Evolutionary conservation across 2,888 invertebrate species (phyloP).

Genomic region (Lasioglossum malachurum): DNA sequence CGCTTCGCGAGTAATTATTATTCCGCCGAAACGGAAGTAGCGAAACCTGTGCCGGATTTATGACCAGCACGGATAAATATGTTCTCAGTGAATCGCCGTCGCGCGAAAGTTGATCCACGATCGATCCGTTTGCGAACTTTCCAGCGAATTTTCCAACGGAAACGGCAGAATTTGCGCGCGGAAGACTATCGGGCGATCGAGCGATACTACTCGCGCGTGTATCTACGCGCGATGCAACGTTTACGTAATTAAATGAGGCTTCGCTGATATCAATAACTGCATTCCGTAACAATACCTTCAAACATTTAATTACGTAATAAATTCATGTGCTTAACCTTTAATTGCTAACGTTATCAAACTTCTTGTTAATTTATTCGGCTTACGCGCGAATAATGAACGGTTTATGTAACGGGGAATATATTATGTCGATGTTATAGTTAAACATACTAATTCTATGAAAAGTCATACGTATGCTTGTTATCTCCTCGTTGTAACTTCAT

Average conservation of each 20-base stretch:
- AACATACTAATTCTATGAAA: background rate
- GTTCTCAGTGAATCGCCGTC: background rate
- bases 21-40: constrained; percentile 9
- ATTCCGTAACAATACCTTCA: background rate
- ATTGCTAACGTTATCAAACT: constrained; percentile 16
- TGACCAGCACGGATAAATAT: background rate
- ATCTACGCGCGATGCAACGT: background rate
- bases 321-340: constrained; percentile 7
- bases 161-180: background rate
- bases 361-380: constrained; percentile 2
- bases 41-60: background rate
- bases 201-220: background rate
- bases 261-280: background rate
- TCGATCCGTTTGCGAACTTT: background rate
- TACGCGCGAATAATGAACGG: background rate
- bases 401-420: background rate
- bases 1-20: constrained; percentile 25
- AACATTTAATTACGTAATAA: constrained; percentile 2
- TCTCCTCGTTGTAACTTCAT: no score
- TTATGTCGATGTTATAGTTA: background rate
- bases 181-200: background rate
- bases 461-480: background rate
- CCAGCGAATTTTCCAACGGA: background rate
- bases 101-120: background rate
- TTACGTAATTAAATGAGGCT: background rate